Percentiles rank a stretch among this genome's conserved stretches.
phyloP scores from a whole-genome alignment of 2,113 vertebrate genomes.

The Thalassarche chlororhynchos region DNA sequence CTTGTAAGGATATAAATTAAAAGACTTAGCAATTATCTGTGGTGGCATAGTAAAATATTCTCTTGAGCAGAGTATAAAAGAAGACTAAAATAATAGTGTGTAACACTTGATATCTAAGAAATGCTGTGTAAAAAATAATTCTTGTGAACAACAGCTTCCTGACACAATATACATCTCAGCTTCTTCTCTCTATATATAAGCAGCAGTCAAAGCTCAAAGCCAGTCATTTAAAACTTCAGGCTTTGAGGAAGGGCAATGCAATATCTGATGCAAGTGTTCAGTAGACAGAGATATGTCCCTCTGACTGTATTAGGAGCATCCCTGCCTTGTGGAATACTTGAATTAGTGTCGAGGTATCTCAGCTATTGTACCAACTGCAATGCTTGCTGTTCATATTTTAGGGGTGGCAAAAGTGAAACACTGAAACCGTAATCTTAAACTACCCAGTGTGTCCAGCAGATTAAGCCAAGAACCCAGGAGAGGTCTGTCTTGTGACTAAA shows the following conservation, averaged over 20 bases:
- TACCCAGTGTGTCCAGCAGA: neutral
- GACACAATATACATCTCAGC: neutral
- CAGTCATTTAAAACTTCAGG: neutral
- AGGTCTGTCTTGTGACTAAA: neutral
- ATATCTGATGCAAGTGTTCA: neutral
- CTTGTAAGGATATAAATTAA: neutral
- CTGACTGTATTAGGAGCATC: neutral
- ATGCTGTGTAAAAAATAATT: neutral
- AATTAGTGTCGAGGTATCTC: neutral
- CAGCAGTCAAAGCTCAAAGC: neutral
- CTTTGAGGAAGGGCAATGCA: neutral
- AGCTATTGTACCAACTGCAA: neutral
- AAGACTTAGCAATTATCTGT: neutral
- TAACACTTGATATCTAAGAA: neutral
- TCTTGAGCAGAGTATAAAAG: neutral
- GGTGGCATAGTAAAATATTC: neutral
- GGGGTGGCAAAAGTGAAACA: neutral
- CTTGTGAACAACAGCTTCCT: neutral
- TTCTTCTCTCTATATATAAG: neutral
- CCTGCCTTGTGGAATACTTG: neutral
- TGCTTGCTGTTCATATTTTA: accelerated
- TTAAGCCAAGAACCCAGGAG: neutral
- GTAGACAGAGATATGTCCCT: neutral
- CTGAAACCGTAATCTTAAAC: neutral
- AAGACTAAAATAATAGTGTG: neutral